Base-by-base conservation (phyloP, 1,140 invertebrate species). In the Diprion similis region DNA sequence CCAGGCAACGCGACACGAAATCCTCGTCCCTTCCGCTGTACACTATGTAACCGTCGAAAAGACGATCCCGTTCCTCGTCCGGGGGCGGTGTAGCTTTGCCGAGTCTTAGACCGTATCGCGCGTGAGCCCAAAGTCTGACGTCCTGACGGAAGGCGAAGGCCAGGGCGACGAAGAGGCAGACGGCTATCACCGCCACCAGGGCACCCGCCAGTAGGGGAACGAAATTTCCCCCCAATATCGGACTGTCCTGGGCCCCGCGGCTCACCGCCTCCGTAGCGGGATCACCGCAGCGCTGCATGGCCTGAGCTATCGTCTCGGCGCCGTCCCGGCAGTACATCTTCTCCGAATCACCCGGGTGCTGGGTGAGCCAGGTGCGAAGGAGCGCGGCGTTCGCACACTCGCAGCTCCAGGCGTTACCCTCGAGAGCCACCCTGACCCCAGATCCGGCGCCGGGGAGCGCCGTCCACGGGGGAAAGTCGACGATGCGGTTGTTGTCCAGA, bases 381-480 rank as follows among this genome's bases (percentile, higher is more conserved):
- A 93, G 90, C 2, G 91, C 91, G 71, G 96, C 87, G 81, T 96
- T 97, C 68, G 90, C 89, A 88, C 97, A 98, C 77, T 97, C 95
- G 85, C 97, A 98, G 73, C 94, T 95, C 96, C 96, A 98, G 17
- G 94, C 92, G 87, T 98, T 98, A 24, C 93, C 91, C 59, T 94
- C 91, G 59, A 98, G 87, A 37, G 92, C 92, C 73, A 97, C 92
- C 77, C 93, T 85, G 75, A 92, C 71, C 90, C 91, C 80, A 93
- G 90, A 84, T 91, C 93, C 71, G 90, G 89, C 94, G 92, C 77
- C 92, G 80, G 76, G 90, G 83, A 86, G 94, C 82, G 91, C 94
- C 89, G 95, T 94, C 93, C 85, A 94, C 86, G 88, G 92, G 82
- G 86, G 84, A 81, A 97, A 97, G 74, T 93, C 92, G 78, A 92